Evolutionary conservation across 2,113 vertebrate species (phyloP), one percentile per base, ranked within the genome.

Genomic region (Tupaia tana): DNA sequence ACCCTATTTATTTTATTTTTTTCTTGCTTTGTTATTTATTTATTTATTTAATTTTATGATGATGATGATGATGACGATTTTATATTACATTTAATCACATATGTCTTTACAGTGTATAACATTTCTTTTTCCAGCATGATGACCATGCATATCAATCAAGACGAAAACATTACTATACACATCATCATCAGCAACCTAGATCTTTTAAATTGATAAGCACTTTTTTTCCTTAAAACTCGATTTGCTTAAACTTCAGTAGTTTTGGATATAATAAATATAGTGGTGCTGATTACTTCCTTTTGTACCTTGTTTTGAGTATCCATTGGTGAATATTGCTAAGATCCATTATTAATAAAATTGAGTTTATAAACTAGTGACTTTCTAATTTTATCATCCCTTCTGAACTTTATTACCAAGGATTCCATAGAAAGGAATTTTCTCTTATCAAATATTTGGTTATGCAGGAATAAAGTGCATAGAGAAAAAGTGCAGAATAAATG

Each of bases 331-430:
- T 95, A 61, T 82, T 92, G 29, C 63, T 94, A 84, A 94, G 25
- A 67, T 78, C 27, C 22, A 59, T 90, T 81, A 88, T 66, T 82
- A 83, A 11, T 89, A 89, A 95, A 89, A 56, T 73, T 94, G 31
- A 11, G 20, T 43, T 71, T 92, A 7, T 7, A 73, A 86, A 88
- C 34, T 86, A 59, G 7, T 75, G 15, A 58, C 61, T 94, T 95
- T 78, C 12, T 66, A 71, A 86, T 75, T 78, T 86, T 75, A 67
- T 54, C 9, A 64, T 43, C 75, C 3, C 20, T 34, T 24, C 14
- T 74, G 1, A 75, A 63, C 63, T 20, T 94, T n/a, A 63, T 81
- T 58, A 73, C 74, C 16, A 93, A 20, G 14, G 52, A 91, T 69
- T 75, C n/a, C 63, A 3, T 82, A 16, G 56, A 63, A 80, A 92